A percentile compares a stretch with the other conserved stretches of the same genome.
Conservation (phyloP, 1,140 invertebrate genomes). For the Eulimnadia texana region DNA sequence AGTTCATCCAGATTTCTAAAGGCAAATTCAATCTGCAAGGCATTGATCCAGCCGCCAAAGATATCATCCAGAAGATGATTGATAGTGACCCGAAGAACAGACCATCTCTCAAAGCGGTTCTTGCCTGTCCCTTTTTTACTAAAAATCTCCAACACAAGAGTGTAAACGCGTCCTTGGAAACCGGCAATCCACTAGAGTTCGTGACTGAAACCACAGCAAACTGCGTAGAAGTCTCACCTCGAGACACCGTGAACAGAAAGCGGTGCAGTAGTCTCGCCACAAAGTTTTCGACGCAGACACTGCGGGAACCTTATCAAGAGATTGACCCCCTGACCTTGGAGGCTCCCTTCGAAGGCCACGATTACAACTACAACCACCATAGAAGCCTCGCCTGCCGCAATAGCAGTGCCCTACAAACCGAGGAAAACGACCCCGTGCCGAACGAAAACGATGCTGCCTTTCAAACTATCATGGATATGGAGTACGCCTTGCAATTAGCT, state of each 20-base stretch:
- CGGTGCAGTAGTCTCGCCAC: constrained; percentile 23
- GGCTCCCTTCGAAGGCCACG: constrained; percentile 48
- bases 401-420: not conserved
- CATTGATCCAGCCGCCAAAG: not conserved
- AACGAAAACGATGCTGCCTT: constrained; percentile 11
- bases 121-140: not conserved
- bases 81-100: not conserved
- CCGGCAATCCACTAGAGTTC: constrained; percentile 19
- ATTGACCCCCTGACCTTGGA: constrained; percentile 42
- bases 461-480: constrained; percentile 52
- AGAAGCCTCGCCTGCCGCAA: not conserved
- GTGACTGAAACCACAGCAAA: not conserved
- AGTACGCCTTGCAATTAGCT: constrained; percentile 37
- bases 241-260: constrained; percentile 1
- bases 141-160: not conserved
- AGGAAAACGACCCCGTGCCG: constrained; percentile 20
- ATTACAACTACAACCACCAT: constrained; percentile 25
- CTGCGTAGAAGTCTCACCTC: too few relatives aligned
- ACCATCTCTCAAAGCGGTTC: not conserved
- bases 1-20: not conserved
- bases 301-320: constrained; percentile 51
- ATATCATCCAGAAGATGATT: not conserved
- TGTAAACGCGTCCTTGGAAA: constrained; percentile 19
- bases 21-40: not conserved
- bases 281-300: constrained; percentile 38